Evolutionary conservation across 2,888 invertebrate genomes (phyloP), one percentile per base, ranked within the genome.

Genomic region (Leucoptera coffeella): DNA sequence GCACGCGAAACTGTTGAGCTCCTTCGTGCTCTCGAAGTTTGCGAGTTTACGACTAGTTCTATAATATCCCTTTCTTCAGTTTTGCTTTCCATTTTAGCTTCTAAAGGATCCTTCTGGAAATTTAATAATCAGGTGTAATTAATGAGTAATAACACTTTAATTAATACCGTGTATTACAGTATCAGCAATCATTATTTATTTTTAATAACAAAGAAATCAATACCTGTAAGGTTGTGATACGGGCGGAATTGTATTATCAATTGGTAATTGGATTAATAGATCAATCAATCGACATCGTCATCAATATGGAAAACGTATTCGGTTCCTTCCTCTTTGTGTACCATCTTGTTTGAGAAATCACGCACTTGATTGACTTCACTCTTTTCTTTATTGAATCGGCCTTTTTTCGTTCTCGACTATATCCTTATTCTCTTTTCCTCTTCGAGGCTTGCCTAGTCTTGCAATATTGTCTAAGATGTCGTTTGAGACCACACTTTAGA

Each of bases 241-340:
- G 2, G 38, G 39, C 24, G 31, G 34, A 1, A 32, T 14, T 1
- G 22, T 12, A 11, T 25, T 22, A 27, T 38, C 35, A n/a, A 38
- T 36, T 0, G 38, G 33, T 6, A 39, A 35, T 5, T 35, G 21
- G 9, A 38, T 20, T 5, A 28, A 9, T 11, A 38, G 28, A 25
- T 36, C 23, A 24, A 37, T 38, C 3, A 36, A 27, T 28, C 15
- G 4, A 14, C 15, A 12, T 22, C 27, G 10, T 21, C 26, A 13
- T 26, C 26, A 3, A 26, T 9, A 21, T 26, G 20, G 12, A 26
- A 26, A 3, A 27, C 12, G 3, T 27, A 27, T n/a, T 26, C 11
- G n/a, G n/a, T n/a, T n/a, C n/a, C n/a, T n/a, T n/a, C n/a, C n/a
- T n/a, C n/a, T n/a, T n/a, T n/a, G n/a, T n/a, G n/a, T n/a, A n/a